Percentiles rank a stretch among this genome's conserved stretches.
Conservation (phyloP, 2,113 vertebrate species). For the Pangasianodon hypophthalmus region DNA sequence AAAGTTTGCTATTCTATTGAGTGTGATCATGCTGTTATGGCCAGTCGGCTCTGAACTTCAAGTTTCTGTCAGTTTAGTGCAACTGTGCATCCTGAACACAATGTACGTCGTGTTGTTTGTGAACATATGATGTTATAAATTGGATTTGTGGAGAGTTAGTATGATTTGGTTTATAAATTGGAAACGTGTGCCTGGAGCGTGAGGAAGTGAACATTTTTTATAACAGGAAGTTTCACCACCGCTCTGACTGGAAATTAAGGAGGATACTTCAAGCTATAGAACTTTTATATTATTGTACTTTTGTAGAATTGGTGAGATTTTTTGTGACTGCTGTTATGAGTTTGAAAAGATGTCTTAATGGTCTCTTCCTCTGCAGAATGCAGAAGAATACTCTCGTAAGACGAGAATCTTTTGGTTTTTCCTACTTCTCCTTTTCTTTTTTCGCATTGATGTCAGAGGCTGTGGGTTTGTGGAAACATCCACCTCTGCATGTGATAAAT, state of each 20-base stretch:
- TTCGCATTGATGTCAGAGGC: not conserved
- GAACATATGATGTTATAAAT: not conserved
- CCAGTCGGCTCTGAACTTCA: not conserved
- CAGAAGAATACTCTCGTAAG: not conserved
- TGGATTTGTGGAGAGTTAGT: not conserved
- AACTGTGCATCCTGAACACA: not conserved
- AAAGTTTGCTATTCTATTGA: not conserved
- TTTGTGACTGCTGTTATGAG: not conserved
- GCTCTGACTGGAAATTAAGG: constrained; percentile 1
- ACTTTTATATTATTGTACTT: not conserved
- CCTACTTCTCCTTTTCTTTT: not conserved
- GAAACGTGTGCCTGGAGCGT: not conserved
- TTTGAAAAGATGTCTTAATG: not conserved
- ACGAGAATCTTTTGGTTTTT: not conserved
- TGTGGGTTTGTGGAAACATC: not conserved
- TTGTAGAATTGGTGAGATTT: not conserved
- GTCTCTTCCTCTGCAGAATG: not conserved
- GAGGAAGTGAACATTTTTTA: constrained; percentile 9
- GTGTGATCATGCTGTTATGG: not conserved
- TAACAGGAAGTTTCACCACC: constrained; percentile 36
- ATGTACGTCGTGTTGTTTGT: not conserved
- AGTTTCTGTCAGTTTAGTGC: not conserved
- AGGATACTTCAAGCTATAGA: not conserved
- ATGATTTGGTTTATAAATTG: not conserved
- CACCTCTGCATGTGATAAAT: not conserved